Base-by-base conservation (phyloP, 2,113 vertebrate species). In the Motacilla tschutschensis region DNA sequence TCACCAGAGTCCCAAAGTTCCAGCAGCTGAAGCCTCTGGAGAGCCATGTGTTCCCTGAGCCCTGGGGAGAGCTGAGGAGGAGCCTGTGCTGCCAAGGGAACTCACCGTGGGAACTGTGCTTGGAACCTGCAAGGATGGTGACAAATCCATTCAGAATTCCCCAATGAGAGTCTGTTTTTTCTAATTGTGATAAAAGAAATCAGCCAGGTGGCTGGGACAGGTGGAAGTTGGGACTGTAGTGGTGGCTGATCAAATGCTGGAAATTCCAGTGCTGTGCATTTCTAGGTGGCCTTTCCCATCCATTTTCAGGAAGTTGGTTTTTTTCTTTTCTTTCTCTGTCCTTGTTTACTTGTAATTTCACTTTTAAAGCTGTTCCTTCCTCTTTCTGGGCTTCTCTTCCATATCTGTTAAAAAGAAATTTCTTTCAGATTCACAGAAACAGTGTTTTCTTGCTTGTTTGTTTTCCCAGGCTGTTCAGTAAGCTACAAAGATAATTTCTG, bases 11-110 rank as follows among this genome's bases (percentile, higher is more conserved):
- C 82, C 79, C 87, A 77, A 35, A 79, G 82, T 55, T 85, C 6
- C 48, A 74, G 79, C 93, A 90, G 91, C 85, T 82, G 91, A 79
- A 80, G 76, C 72, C 85, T 69, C 87, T 80, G 89, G 83, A 80
- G 87, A 71, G 41, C 65, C 0, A 24, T 14, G 44, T 63, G 64
- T 60, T 93, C 73, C 57, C 69, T 48, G 14, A 64, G 73, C 93
- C 91, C 89, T 83, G 33, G 87, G 89, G 87, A 93, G 72, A 41
- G 91, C 79, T 66, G 85, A 77, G 85, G 82, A 89, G 59, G 89
- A 93, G 87, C 40, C 1, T 73, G 4, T 38, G 64, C 89, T 66
- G 58, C 0, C 0, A 36, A 75, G 58, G 71, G 54, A 35, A 2
- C 54, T 67, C 74, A 15, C 70, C 60, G 53, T 95, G 91, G 94